Conservation (phyloP, 1,140 invertebrate genomes). For the Drosophila melanica region DNA sequence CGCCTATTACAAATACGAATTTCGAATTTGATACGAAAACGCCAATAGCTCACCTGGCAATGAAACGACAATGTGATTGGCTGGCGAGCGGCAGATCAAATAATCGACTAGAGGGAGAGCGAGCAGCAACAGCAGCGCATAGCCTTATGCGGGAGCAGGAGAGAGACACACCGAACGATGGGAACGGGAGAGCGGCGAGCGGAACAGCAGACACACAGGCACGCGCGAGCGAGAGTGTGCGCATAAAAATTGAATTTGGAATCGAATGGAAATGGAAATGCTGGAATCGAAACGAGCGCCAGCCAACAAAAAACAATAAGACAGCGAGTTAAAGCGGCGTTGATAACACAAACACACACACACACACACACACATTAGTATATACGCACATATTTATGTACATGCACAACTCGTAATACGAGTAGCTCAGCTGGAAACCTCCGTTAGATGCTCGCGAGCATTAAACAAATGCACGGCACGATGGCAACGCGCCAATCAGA, state of each 20-base stretch:
- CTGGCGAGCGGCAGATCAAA: slow-evolving; percentile 66
- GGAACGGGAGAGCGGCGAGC: slow-evolving; percentile 1
- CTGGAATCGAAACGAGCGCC: slow-evolving; percentile 66
- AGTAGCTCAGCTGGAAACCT: slow-evolving; percentile 28
- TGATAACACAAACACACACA: slow-evolving; percentile 22
- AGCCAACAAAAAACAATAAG: slow-evolving; percentile 13
- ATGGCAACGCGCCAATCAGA: slow-evolving; percentile 45
- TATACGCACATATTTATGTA: neutral
- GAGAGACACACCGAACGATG: slow-evolving; percentile 8
- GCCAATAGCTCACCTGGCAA: slow-evolving; percentile 71
- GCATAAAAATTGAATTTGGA: slow-evolving; percentile 68
- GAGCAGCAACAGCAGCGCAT: slow-evolving; percentile 17
- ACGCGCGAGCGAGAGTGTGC: slow-evolving; percentile 61
- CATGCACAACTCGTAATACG: slow-evolving; percentile 37
- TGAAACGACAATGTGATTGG: slow-evolving; percentile 75
- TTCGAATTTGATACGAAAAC: slow-evolving; percentile 58
- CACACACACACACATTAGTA: neutral
- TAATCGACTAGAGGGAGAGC: slow-evolving; percentile 60
- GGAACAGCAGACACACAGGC: neutral
- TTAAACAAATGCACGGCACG: slow-evolving; percentile 29
- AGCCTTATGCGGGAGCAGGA: neutral
- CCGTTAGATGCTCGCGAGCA: slow-evolving; percentile 17
- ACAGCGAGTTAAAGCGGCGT: slow-evolving; percentile 8
- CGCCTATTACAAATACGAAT: slow-evolving; percentile 34
- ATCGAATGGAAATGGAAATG: slow-evolving; percentile 59